phyloP scores from a whole-genome alignment of 2,113 vertebrate genomes.

The Pionites leucogaster region DNA sequence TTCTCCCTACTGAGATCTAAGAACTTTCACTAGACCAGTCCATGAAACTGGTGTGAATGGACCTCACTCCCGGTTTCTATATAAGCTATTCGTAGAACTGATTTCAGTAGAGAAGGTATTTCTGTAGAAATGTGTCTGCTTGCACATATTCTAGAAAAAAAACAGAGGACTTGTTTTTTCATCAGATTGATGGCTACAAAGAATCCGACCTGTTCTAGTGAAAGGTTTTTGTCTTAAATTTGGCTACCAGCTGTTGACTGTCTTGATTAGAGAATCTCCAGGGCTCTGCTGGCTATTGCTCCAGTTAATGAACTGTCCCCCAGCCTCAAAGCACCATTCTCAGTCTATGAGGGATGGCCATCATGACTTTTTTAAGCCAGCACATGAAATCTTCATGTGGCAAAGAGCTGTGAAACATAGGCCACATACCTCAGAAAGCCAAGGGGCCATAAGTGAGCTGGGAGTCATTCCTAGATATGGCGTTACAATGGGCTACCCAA shows the following conservation, averaged over 20 bases:
- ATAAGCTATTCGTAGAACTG: not conserved
- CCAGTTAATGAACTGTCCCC: not conserved
- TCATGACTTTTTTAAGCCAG: not conserved
- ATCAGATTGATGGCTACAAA: not conserved
- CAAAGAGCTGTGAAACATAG: not conserved
- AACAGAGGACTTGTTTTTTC: not conserved
- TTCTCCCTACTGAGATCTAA: fast-evolving
- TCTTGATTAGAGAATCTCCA: not conserved
- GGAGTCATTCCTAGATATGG: not conserved
- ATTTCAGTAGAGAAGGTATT: not conserved
- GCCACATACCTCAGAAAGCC: not conserved
- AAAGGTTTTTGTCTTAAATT: not conserved
- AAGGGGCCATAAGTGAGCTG: not conserved
- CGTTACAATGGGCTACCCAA: not conserved
- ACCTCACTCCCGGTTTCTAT: fast-evolving
- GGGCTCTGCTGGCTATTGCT: not conserved
- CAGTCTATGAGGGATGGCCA: not conserved
- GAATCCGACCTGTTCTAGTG: not conserved
- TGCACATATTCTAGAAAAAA: not conserved
- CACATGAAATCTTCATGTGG: not conserved
- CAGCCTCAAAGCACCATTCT: not conserved
- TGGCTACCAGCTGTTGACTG: not conserved
- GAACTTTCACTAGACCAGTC: not conserved
- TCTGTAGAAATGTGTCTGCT: not conserved
- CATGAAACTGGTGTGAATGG: not conserved